Evolutionary conservation across 2,113 vertebrate species (phyloP).

Genomic region (Leptosomus discolor): DNA sequence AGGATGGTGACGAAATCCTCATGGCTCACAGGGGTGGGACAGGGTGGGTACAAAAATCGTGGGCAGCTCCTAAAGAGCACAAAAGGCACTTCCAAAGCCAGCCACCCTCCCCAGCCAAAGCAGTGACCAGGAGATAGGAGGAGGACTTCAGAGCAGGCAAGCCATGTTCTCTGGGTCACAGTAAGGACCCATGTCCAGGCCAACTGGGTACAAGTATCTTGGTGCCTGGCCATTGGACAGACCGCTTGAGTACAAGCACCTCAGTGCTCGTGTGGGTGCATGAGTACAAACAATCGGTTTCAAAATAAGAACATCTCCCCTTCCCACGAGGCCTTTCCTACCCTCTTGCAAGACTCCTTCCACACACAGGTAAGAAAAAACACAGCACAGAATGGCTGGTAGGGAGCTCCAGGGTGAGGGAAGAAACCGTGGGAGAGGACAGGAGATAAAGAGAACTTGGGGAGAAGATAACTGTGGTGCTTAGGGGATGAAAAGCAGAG

Average conservation of each 20-base stretch:
- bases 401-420: background rate
- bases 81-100: background rate
- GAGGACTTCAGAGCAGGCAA: background rate
- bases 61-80: background rate
- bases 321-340: rapidly evolving
- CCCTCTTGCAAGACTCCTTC: background rate
- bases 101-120: background rate
- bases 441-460: background rate
- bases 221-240: background rate
- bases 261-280: background rate
- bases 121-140: background rate
- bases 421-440: rapidly evolving
- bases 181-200: background rate
- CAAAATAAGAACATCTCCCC: background rate
- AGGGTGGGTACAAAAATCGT: background rate
- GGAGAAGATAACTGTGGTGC: background rate
- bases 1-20: background rate
- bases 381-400: background rate
- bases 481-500: background rate
- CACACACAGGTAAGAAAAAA: background rate
- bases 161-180: background rate
- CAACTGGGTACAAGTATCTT: background rate
- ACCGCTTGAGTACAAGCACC: rapidly evolving
- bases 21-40: background rate
- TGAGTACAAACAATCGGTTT: background rate